phyloP scores from a whole-genome alignment of 1,140 invertebrate genomes.

The Hylaeus anthracinus region DNA sequence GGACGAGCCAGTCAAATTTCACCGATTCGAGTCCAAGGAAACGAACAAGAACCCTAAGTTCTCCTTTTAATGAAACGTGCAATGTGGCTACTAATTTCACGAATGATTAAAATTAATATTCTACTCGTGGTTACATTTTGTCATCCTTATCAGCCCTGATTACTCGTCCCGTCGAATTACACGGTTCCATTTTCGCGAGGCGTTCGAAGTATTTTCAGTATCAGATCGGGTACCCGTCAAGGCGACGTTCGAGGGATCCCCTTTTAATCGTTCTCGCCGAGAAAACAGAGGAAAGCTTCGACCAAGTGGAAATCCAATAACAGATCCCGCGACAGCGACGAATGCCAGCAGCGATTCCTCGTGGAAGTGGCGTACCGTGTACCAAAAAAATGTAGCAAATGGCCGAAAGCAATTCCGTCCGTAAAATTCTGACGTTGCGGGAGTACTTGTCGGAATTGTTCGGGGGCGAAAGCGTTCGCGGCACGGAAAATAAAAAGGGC shows the following conservation, averaged over 20 bases:
- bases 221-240: conserved; percentile 45
- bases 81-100: no score
- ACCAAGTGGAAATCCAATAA: conserved; percentile 64
- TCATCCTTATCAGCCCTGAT: conserved; percentile 17
- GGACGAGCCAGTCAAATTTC: no score
- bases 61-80: no score
- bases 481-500: not conserved
- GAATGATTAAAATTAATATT: no score
- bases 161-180: conserved; percentile 24
- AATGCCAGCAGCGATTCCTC: conserved; percentile 13
- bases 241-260: conserved; percentile 37
- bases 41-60: no score
- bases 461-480: not conserved
- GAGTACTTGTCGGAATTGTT: not conserved
- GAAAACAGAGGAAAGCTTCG: conserved; percentile 45
- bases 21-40: no score
- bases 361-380: not conserved
- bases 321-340: conserved; percentile 42
- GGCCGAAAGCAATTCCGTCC: not conserved
- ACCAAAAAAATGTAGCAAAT: not conserved
- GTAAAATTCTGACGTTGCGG: no score
- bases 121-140: not conserved
- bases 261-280: conserved; percentile 36
- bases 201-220: conserved; percentile 39
- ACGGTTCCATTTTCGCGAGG: conserved; percentile 9